Conservation (phyloP, 2,113 vertebrate species). For the Garra rufa region DNA sequence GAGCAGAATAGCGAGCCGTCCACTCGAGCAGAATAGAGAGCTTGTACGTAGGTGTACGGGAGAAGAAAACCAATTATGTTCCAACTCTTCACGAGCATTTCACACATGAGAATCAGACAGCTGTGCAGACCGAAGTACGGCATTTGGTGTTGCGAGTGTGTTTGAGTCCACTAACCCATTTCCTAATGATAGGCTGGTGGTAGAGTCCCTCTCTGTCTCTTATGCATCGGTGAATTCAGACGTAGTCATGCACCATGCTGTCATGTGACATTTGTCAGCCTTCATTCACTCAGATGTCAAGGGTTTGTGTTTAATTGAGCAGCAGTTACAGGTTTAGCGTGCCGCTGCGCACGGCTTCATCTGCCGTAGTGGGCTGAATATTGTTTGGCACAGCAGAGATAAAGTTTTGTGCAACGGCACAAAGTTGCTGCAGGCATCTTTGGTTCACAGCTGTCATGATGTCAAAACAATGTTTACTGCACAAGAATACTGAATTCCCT, state of each 20-base stretch:
- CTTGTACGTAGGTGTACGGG: conserved; percentile 17
- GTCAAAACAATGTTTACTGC: conserved; percentile 61
- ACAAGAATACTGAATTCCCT: conserved; percentile 57
- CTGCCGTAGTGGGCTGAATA: conserved; percentile 10
- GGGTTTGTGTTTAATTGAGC: conserved; percentile 35
- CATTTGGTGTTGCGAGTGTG: conserved; percentile 22
- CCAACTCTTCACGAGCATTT: conserved; percentile 55
- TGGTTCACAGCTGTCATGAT: conserved; percentile 57
- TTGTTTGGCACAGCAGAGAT: conserved; percentile 52
- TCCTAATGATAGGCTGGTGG: conserved; percentile 58
- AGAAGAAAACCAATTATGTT: conserved; percentile 31
- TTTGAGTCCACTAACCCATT: conserved; percentile 43
- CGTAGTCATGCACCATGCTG: neutral
- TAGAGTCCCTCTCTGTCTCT: conserved; percentile 43
- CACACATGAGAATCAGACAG: conserved; percentile 62
- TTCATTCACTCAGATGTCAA: conserved; percentile 33
- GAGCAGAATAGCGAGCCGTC: conserved; percentile 16
- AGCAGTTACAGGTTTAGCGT: conserved; percentile 20
- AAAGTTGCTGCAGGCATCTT: conserved; percentile 50
- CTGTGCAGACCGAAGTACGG: conserved; percentile 39
- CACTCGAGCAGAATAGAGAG: conserved; percentile 25
- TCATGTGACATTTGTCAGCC: conserved; percentile 19
- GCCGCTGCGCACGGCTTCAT: neutral
- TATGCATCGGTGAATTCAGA: conserved; percentile 47
- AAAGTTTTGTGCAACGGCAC: conserved; percentile 44